Percentiles rank a stretch among this genome's conserved stretches.
Conservation (phyloP, 2,888 invertebrate species). For the Limnephilus marmoratus region DNA sequence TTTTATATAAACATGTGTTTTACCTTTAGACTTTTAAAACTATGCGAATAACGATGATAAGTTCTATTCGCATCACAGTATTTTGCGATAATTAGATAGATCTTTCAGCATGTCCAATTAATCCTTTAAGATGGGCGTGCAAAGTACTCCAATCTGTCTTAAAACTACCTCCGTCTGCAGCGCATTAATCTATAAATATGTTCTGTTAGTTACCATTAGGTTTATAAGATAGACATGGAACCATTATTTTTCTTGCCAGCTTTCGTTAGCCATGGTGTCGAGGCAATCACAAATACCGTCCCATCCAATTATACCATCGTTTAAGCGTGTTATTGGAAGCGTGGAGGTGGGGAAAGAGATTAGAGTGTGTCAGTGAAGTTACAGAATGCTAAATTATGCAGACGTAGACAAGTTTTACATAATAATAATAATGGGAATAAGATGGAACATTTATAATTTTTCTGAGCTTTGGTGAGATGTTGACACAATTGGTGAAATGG, state of each 20-base stretch:
- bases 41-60: background rate
- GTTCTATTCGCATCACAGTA: background rate
- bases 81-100: background rate
- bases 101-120: background rate
- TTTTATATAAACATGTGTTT: no score
- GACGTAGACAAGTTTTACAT: background rate
- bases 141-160: background rate
- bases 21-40: no score
- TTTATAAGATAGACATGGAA: background rate
- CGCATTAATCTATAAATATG: background rate
- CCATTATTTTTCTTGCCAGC: background rate
- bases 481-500: background rate
- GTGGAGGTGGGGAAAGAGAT: background rate
- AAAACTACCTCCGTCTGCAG: background rate
- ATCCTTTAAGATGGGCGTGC: background rate
- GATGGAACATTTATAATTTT: background rate
- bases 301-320: conserved; percentile 2
- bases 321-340: conserved; percentile 2
- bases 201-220: background rate
- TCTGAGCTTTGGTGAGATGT: background rate
- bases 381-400: background rate
- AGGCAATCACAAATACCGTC: background rate
- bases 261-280: background rate
- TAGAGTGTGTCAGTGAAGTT: background rate
- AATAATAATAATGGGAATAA: background rate